These are phyloP conservation scores for Indicator indicator DNA, from an alignment of 2,113 vertebrate species.

Conservation along the genomic window DNA sequence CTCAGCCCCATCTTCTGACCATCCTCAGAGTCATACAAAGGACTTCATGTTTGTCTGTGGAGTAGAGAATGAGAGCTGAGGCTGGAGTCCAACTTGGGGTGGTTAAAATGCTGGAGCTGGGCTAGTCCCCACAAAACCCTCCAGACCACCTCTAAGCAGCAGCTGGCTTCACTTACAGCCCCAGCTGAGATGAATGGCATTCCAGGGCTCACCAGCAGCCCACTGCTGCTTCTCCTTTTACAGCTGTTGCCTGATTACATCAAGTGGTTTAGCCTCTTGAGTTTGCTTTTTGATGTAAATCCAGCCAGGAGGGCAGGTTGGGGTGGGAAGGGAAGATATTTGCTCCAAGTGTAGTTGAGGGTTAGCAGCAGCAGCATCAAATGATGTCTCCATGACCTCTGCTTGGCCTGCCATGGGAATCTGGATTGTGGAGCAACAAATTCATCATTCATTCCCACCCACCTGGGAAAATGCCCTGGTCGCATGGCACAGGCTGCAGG, in stretches of 20 bases:
- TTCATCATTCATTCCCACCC: neutral
- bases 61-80: neutral
- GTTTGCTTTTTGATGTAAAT: neutral
- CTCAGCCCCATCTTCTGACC: neutral
- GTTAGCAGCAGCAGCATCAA: neutral
- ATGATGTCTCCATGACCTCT: neutral
- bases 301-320: accelerated
- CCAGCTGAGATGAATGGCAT: neutral
- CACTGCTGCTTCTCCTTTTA: neutral
- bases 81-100: neutral
- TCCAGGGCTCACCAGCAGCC: neutral
- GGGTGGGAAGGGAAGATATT: neutral
- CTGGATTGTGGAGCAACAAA: conserved; percentile 4
- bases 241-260: neutral
- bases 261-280: neutral
- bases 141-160: neutral
- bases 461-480: neutral
- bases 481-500: neutral
- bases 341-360: neutral
- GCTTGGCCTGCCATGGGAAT: neutral
- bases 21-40: neutral
- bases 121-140: neutral
- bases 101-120: neutral
- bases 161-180: neutral
- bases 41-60: neutral